Conservation (phyloP, 2,888 invertebrate genomes). For the Phaedon cochleariae region DNA sequence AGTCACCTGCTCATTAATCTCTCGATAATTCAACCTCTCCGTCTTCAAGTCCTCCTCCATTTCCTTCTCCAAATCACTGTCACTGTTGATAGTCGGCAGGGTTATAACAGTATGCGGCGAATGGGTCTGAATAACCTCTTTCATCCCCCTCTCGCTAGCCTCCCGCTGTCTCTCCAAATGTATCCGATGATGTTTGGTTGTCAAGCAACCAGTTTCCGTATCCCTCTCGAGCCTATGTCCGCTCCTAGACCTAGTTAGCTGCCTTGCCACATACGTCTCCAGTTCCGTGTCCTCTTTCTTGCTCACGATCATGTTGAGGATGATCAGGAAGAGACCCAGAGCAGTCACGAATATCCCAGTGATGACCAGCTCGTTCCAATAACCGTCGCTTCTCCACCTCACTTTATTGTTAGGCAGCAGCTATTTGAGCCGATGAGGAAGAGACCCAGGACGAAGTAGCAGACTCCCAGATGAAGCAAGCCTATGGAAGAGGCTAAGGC, state of each 20-base stretch:
- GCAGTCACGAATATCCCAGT: conserved; percentile 79
- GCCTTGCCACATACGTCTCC: conserved; percentile 85
- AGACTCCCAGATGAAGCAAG: conserved; percentile 83
- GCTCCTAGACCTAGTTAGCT: conserved; percentile 81
- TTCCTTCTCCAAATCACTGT: conserved; percentile 76
- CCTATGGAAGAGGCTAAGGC: conserved; percentile 61
- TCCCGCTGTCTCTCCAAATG: conserved; percentile 67
- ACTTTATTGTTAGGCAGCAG: conserved; percentile 80
- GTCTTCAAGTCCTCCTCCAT: conserved; percentile 74
- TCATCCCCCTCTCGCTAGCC: conserved; percentile 64
- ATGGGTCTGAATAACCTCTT: conserved; percentile 56
- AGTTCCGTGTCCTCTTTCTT: conserved; percentile 85
- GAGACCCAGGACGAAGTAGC: conserved; percentile 76
- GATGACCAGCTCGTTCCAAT: conserved; percentile 87
- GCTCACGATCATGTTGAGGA: conserved; percentile 80
- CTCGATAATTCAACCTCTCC: conserved; percentile 55
- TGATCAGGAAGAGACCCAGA: conserved; percentile 80
- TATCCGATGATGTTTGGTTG: conserved; percentile 73
- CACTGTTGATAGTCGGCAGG: conserved; percentile 65
- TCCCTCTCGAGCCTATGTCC: conserved; percentile 84
- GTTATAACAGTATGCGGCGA: conserved; percentile 61
- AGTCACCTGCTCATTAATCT: conserved; percentile 60
- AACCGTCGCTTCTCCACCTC: conserved; percentile 74
- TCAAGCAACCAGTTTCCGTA: conserved; percentile 82
- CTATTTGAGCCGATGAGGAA: conserved; percentile 83